Conservation (phyloP, 2,113 vertebrate genomes). For the Muntiacus reevesi region DNA sequence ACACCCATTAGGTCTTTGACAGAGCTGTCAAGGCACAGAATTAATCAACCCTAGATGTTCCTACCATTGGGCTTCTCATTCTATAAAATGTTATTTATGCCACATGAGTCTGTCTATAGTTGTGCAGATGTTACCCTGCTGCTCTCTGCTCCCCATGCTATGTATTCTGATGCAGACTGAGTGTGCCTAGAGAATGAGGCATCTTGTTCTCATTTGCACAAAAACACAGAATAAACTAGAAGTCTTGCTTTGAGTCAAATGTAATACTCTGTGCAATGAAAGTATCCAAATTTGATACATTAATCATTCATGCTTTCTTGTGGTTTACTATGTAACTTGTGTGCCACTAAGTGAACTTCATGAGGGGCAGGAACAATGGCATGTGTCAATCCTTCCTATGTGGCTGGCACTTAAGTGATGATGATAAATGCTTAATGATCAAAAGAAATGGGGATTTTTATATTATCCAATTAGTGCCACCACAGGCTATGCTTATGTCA, state of each 20-base stretch:
- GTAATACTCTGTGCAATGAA: neutral
- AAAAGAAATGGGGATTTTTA: neutral
- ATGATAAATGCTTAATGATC: slow-evolving; percentile 21
- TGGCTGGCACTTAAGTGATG: neutral
- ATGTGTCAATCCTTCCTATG: neutral
- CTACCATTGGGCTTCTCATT: neutral
- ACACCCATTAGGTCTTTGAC: neutral
- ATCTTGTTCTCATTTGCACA: slow-evolving; percentile 1
- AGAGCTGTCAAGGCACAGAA: neutral
- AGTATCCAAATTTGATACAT: neutral
- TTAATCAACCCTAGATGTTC: neutral
- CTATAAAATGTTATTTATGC: neutral
- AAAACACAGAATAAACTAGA: neutral
- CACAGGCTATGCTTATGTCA: neutral
- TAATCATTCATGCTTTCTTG: slow-evolving; percentile 13
- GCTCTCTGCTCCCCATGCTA: neutral
- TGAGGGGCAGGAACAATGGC: neutral
- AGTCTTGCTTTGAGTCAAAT: neutral
- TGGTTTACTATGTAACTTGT: neutral
- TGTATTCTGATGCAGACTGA: neutral
- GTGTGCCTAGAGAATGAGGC: neutral
- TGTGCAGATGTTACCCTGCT: neutral
- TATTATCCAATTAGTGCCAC: neutral
- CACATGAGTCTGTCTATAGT: neutral
- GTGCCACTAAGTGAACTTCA: neutral